Base-by-base conservation (phyloP, 2,113 vertebrate species). In the Chaetura pelagica region DNA sequence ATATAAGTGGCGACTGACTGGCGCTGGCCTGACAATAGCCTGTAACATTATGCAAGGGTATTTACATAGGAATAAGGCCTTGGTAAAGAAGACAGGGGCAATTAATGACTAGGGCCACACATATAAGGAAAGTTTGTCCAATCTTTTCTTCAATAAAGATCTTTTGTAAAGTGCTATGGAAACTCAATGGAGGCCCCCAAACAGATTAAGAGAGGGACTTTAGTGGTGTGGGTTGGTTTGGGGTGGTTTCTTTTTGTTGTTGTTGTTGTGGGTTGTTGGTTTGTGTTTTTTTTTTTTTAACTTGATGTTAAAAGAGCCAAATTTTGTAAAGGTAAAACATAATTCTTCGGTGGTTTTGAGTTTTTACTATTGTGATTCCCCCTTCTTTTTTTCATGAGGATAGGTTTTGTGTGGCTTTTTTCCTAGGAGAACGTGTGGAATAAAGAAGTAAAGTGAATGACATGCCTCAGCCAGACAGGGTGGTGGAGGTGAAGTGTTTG, bases 11-110 rank as follows among this genome's bases (percentile, higher is more conserved):
- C 96, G 97, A 98, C 98, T 97, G 97, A 96, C 98, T 98, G 98
- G 98, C 97, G 97, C 97, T 97, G 94, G 97, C 66, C 97, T 98
- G 93, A 98, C 98, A 98, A 98, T 98, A 97, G 98, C 96, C 97
- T 96, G 97, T 97, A 98, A 98, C 98, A 98, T 98, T 98, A 98
- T 98, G 98, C 98, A 98, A 98, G 97, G 97, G 97, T 98, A 98
- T 98, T 98, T 98, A 98, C 98, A 98, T 98, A 98, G 98, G 98
- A 98, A 98, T 98, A 98, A 98, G 98, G 97, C 97, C 97, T 97
- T 93, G 80, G 92, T 85, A 94, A 97, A 97, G 97, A 96, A 97
- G 98, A 97, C 96, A 86, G 97, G 97, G 94, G 95, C 97, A 98
- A 98, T 98, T 98, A 98, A 98, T 97, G 97, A 95, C 97, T 95